Conservation (phyloP, 2,888 invertebrate genomes). For the Tortricodes alternella region DNA sequence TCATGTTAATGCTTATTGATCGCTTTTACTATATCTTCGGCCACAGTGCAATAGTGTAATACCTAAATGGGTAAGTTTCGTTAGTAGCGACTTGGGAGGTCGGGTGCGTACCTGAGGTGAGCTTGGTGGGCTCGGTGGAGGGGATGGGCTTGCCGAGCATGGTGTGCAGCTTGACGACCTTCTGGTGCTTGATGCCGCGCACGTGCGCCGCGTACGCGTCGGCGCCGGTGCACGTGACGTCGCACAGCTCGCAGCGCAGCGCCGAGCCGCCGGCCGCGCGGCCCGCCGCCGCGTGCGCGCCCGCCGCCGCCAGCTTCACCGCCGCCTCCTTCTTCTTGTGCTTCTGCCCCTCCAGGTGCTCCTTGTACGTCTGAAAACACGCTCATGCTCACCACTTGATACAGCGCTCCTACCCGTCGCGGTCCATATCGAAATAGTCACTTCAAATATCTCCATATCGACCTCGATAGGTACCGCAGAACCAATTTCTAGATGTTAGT, state of each 20-base stretch:
- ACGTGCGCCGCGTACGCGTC: slow-evolving; percentile 99
- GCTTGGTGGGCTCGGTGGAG: slow-evolving; percentile 95
- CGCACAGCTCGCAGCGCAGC: slow-evolving; percentile 97
- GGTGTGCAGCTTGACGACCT: slow-evolving; percentile 97
- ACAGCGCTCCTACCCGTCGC: too few species aligned
- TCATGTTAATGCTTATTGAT: too few species aligned
- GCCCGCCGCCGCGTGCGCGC: slow-evolving; percentile 74
- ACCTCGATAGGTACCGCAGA: too few species aligned
- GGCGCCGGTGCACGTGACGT: slow-evolving; percentile 98
- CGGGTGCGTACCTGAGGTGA: slow-evolving; percentile 69
- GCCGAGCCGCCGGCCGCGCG: slow-evolving; percentile 70
- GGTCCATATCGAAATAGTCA: too few species aligned
- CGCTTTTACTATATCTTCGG: too few species aligned
- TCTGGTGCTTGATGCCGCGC: slow-evolving; percentile 98
- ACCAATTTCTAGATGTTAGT: too few species aligned
- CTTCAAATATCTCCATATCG: too few species aligned
- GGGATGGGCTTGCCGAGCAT: slow-evolving; percentile 99
- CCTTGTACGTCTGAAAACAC: slow-evolving; percentile 84
- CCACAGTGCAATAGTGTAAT: too few species aligned
- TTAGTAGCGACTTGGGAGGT: neutral
- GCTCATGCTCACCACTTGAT: too few species aligned
- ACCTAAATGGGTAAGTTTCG: too few species aligned
- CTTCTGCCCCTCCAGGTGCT: slow-evolving; percentile 99
- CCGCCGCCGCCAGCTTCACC: slow-evolving; percentile 84
- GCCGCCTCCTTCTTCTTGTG: slow-evolving; percentile 98